Base-by-base conservation (phyloP, 2,888 invertebrate genomes). In the Clitarchus hookeri region DNA sequence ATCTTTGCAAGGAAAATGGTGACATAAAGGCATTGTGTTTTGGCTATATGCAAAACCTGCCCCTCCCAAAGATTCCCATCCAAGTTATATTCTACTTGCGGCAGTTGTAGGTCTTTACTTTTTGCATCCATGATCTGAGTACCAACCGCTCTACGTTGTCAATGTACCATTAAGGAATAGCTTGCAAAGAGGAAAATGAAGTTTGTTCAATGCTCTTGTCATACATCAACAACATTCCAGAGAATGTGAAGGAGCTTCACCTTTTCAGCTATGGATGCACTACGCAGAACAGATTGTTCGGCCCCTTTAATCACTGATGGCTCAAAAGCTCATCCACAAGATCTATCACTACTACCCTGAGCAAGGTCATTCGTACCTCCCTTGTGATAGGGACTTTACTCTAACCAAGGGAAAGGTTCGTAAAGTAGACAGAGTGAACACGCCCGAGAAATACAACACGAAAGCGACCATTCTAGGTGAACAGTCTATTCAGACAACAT, bases 351-450 rank as follows among this genome's bases (percentile, higher is more conserved):
- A 26, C 25, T 79, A 79, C 27, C 79, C 79, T 19, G 27, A 26
- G 27, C 0, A 4, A 79, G 79, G 79, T 8, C 79, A 79, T 79
- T 79, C 25, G 79, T 79, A 26, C 27, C 25, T 12, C 27, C 27
- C n/a, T 79, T 79, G 79, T n/a, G 79, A 79, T 79, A 79, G 79
- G 23, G 4, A 79, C 13, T 79, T 79, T 79, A n/a, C 26, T 8
- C 27, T 79, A 79, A 26, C 23, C 12, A 79, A 79, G 12, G 13
- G 79, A 8, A 27, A 13, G 79, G 25, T 79, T 27, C 12, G 13
- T 27, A 79, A 79, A 79, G 79, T 79, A 13, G 79, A 79, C 27
- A 0, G 79, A 79, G 79, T 79, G 79, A n/a, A 79, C 27, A 79
- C 25, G 13, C 79, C 13, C 1, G 27, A 79, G 79, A n/a, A 79